Conservation (phyloP, 1,140 invertebrate species). For the Ostrea denselamellosa region DNA sequence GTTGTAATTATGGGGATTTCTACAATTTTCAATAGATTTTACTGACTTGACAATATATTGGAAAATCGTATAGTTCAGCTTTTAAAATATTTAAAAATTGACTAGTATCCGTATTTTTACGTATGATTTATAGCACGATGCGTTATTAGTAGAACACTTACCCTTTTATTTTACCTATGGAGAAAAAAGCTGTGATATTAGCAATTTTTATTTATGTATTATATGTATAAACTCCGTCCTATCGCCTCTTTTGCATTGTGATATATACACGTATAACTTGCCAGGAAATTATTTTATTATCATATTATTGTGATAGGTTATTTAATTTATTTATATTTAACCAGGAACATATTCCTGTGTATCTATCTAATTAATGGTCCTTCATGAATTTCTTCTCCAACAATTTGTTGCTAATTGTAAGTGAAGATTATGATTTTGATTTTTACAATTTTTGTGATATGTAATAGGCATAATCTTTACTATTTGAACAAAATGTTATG, state of each 20-base stretch:
- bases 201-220: slow-evolving; percentile 32
- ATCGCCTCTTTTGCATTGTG: background rate
- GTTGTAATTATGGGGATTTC: no score
- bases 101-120: background rate
- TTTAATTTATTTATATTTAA: background rate
- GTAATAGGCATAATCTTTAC: background rate
- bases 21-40: no score
- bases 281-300: background rate
- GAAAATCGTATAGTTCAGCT: background rate
- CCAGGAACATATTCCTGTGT: background rate
- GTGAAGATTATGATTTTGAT: background rate
- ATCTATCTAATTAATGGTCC: background rate
- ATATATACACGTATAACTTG: slow-evolving; percentile 5
- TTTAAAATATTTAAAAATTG: background rate
- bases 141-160: background rate
- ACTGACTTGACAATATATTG: no score
- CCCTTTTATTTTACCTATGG: background rate
- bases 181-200: slow-evolving; percentile 20
- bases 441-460: slow-evolving; percentile 6
- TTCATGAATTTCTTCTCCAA: background rate
- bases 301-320: background rate
- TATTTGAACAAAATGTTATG: background rate
- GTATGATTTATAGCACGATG: background rate
- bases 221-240: background rate
- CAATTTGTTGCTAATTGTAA: background rate